Evolutionary conservation across 1,140 invertebrate species (phyloP).

Genomic region (Helicoverpa armigera): DNA sequence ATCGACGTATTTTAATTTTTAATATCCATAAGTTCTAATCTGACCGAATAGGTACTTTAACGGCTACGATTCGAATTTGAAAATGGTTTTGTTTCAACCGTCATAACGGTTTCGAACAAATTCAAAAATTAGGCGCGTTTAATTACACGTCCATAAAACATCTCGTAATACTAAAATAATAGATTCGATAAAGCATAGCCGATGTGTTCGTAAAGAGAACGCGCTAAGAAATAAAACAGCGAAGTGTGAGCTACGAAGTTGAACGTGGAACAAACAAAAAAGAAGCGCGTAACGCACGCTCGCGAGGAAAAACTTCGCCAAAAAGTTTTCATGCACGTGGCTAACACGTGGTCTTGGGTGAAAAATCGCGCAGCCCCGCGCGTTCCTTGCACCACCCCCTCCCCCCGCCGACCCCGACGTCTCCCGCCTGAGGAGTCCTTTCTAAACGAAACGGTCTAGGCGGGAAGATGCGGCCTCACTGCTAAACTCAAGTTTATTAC

Average conservation of each 20-base stretch:
- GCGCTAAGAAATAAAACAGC: constrained; percentile 28
- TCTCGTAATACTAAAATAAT: constrained; percentile 44
- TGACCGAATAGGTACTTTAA: constrained; percentile 56
- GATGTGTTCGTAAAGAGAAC: constrained; percentile 36
- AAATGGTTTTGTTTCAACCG: constrained; percentile 50
- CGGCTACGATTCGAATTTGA: constrained; percentile 53
- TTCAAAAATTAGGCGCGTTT: constrained; percentile 48
- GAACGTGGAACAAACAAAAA: constrained; percentile 38
- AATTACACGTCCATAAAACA: constrained; percentile 41
- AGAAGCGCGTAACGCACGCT: constrained; percentile 20
- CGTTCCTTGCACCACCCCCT: constrained; percentile 59
- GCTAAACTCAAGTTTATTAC: constrained; percentile 18
- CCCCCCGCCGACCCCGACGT: constrained; percentile 43
- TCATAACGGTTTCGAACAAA: constrained; percentile 51
- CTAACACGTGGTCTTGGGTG: constrained; percentile 80
- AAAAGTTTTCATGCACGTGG: constrained; percentile 75
- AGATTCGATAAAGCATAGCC: constrained; percentile 28
- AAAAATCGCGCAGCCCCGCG: constrained; percentile 79
- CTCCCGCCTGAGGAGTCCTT: constrained; percentile 61
- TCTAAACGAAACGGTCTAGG: constrained; percentile 58
- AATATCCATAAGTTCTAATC: constrained; percentile 75
- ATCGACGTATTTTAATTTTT: constrained; percentile 78
- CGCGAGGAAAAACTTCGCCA: constrained; percentile 67
- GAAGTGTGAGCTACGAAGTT: constrained; percentile 38
- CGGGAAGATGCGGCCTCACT: constrained; percentile 58